phyloP scores from a whole-genome alignment of 2,113 vertebrate species.

The Chaetodon auriga region DNA sequence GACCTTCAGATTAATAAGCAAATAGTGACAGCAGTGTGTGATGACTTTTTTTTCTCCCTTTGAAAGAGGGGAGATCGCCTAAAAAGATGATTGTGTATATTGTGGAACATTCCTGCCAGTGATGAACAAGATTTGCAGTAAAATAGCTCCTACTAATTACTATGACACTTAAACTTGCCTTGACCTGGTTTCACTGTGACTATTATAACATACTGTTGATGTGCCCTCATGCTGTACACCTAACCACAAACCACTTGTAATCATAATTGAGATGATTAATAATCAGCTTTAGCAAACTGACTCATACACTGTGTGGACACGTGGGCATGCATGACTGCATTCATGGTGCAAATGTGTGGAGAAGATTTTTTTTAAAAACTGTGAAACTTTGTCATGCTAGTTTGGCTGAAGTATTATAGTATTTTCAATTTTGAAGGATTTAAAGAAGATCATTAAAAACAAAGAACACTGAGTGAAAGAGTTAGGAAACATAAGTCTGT shows the following conservation, averaged over 20 bases:
- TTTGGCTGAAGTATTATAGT: too few relatives aligned
- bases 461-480: background rate
- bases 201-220: constrained; percentile 5
- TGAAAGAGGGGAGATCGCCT: background rate
- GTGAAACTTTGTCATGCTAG: background rate
- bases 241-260: background rate
- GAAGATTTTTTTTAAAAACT: background rate
- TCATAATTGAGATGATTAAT: background rate
- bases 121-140: background rate
- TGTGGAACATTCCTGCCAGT: background rate
- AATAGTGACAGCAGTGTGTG: background rate
- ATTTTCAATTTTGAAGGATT: too few relatives aligned
- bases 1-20: background rate
- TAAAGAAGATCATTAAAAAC: too few relatives aligned
- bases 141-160: too few relatives aligned
- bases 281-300: background rate
- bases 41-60: background rate
- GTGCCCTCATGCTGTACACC: background rate
- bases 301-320: background rate
- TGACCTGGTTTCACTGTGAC: constrained; percentile 6
- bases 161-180: background rate
- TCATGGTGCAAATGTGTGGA: background rate
- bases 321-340: background rate
- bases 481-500: background rate
- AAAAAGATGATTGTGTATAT: background rate